Base-by-base conservation (phyloP, 2,888 invertebrate genomes). In the Gnatocerus cornutus region DNA sequence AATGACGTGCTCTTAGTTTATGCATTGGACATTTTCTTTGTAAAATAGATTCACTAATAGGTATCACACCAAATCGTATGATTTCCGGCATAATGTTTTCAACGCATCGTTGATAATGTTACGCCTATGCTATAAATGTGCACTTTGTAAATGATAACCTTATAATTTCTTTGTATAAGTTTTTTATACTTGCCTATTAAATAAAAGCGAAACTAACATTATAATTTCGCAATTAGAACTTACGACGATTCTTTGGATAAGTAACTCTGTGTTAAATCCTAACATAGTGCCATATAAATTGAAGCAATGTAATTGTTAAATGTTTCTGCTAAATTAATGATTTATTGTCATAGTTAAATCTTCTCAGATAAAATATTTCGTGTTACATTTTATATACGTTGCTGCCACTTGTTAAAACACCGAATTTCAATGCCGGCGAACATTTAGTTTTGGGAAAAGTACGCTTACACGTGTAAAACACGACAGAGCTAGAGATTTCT, bases 31-130 rank as follows among this genome's bases (percentile, higher is more conserved):
- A 69, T 73, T 75, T 75, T 76, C 73, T 77, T 75, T 77, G 71
- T 77, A 76, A 67, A 68, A 73, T 75, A 69, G 76, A 79, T 77
- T 82, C 82, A 82, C 83, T 83, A 76, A 81, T 81, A 81, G 81
- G 79, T 78, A 79, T 80, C 77, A 82, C 82, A 83, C 82, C 82
- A 82, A 81, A 69, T 59, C 70, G 66, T 72, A 71, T 72, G 52
- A 52, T 63, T 73, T 72, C 69, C 68, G 58, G 74, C 75, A 73
- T 74, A 71, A 58, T 61, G 73, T 62, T 75, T 74, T 68, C 68
- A 73, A 72, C 66, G 27, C 29, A 14, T n/a, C n/a, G 46, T 70
- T 68, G 58, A 67, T 74, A 71, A 61, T 77, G 74, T 73, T 72
- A 74, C 74, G 76, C 71, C 52, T 70, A 70, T 67, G 76, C 76